Conservation (phyloP, 2,113 vertebrate species). For the Pseudopipra pipra region DNA sequence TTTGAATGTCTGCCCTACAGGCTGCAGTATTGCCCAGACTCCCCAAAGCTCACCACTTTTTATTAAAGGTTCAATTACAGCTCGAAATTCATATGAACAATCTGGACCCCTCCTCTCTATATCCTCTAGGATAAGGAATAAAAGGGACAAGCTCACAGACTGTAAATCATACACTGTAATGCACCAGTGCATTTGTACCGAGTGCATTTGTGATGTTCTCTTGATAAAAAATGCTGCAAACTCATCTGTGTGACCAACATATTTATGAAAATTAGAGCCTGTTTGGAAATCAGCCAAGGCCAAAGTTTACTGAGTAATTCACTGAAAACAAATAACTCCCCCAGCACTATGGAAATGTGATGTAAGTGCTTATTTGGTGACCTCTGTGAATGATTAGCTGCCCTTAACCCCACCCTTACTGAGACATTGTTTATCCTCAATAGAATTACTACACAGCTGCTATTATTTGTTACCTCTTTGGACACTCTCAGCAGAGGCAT, state of each 20-base stretch:
- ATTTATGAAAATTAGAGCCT: background rate
- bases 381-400: background rate
- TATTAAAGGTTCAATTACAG: background rate
- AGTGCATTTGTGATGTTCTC: background rate
- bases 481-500: background rate
- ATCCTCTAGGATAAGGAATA: background rate
- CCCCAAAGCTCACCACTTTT: background rate
- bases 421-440: background rate
- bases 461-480: background rate
- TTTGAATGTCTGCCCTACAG: background rate
- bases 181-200: background rate
- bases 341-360: background rate
- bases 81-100: background rate
- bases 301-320: background rate
- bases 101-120: background rate
- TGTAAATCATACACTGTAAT: background rate
- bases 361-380: background rate
- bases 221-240: background rate
- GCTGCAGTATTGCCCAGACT: background rate
- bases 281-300: background rate
- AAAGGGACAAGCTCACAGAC: background rate
- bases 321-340: background rate
- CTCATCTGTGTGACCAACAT: background rate
- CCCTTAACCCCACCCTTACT: background rate
- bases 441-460: background rate